Conservation (phyloP, 2,797 vertebrate genomes). For the Gadopsis bispinosus region DNA sequence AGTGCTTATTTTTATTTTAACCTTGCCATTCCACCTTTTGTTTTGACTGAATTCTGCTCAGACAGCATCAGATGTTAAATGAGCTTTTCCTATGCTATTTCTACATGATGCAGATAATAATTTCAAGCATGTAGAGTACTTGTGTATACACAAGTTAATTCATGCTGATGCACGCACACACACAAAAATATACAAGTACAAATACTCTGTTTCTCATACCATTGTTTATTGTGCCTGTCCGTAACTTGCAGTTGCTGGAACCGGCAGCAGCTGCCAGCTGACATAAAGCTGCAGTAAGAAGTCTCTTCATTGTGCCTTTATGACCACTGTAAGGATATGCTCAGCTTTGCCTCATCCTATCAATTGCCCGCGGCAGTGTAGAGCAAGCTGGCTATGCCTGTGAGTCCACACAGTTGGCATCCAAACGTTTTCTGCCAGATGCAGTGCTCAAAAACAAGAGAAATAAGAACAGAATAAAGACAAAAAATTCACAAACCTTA, state of each 20-base stretch:
- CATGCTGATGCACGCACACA: conserved; percentile 17
- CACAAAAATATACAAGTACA: conserved; percentile 54
- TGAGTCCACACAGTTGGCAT: conserved; percentile 55
- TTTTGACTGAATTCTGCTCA: conserved; percentile 34
- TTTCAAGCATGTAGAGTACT: background rate
- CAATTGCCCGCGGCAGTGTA: conserved; percentile 60
- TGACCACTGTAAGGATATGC: conserved; percentile 76
- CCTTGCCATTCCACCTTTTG: conserved; percentile 9
- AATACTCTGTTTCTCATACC: conserved; percentile 57
- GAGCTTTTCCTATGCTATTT: conserved; percentile 4
- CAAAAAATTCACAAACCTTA: background rate
- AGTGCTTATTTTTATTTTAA: conserved; percentile 24
- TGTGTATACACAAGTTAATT: conserved; percentile 12
- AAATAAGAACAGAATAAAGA: conserved; percentile 40
- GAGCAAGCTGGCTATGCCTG: conserved; percentile 49
- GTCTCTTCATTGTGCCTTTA: conserved; percentile 79
- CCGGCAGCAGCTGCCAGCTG: conserved; percentile 76
- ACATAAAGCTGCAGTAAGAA: conserved; percentile 78
- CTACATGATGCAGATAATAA: conserved; percentile 6
- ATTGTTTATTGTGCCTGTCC: conserved; percentile 78
- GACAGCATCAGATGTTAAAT: conserved; percentile 20
- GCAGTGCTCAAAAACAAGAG: conserved; percentile 50
- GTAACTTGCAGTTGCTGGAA: conserved; percentile 79
- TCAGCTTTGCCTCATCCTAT: conserved; percentile 67
- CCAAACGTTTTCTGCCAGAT: conserved; percentile 61